These are phyloP conservation scores for Girardia tigrina DNA, from an alignment of 2,888 invertebrate genomes.

Conservation along the genomic window DNA sequence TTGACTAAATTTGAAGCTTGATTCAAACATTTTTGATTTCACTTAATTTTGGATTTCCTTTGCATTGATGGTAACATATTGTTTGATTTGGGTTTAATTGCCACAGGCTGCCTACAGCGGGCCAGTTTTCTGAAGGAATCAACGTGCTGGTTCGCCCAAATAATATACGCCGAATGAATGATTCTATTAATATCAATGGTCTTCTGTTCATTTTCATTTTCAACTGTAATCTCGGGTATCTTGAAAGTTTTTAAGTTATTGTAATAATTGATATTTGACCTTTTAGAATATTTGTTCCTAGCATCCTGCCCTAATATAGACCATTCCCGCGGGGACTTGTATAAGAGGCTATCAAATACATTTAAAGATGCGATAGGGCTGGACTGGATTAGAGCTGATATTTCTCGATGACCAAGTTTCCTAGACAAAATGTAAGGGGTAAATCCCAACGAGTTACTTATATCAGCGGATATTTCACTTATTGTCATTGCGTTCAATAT, in stretches of 20 bases:
- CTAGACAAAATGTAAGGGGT: conserved; percentile 30
- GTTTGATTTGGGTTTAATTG: background rate
- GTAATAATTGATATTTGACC: background rate
- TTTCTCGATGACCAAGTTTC: conserved; percentile 8
- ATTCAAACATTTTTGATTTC: too few species aligned
- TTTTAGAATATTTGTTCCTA: background rate
- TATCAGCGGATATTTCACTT: conserved; percentile 7
- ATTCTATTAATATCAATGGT: background rate
- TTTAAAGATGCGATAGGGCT: conserved; percentile 3
- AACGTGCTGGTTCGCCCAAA: background rate
- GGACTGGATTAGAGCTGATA: background rate
- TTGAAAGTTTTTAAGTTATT: background rate
- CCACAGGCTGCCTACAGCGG: background rate
- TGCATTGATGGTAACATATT: background rate
- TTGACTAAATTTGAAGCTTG: too few species aligned
- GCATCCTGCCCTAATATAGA: conserved; percentile 24
- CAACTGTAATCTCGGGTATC: background rate
- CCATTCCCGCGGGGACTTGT: conserved; percentile 20
- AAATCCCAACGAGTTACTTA: background rate
- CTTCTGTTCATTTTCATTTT: background rate
- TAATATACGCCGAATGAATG: background rate
- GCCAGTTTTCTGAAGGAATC: conserved; percentile 12
- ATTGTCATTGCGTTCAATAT: conserved; percentile 18
- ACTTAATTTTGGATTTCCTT: background rate
- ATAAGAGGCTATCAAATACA: conserved; percentile 4